Base-by-base conservation (phyloP, 1,140 invertebrate genomes). In the Panagrolaimus sp. region DNA sequence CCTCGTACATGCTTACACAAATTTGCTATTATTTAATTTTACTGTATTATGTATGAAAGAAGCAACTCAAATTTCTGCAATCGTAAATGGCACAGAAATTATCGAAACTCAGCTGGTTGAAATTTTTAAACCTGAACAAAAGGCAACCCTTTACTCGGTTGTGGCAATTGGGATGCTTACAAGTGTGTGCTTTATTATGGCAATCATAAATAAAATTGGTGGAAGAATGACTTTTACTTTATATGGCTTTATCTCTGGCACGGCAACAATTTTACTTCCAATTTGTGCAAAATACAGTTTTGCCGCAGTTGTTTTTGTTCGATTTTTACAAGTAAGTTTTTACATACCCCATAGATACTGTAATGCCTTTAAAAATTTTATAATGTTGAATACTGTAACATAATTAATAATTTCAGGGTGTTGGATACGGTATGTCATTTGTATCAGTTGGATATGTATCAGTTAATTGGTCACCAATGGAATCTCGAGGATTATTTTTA, bases 161-260 rank as follows among this genome's bases (percentile, higher is more conserved):
- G 52, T 58, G 1, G 52, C 52, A 12, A 28, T 28, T 14, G 52
- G 52, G 32, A 38, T 38, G 32, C 32, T 38, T 4, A 38, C 32
- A 38, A 4, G 2, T 38, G 32, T 38, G 32, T 38, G 32, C 7
- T 38, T 38, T 7, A 38, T 38, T 38, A 38, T 38, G 32, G 2
- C 32, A 38, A 38, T 38, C 7, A 38, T 38, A 38, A 38, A 38
- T 38, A 38, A 38, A 38, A 38, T 38, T 38, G 32, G 32, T 38
- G 32, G 32, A 2, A n/a, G 52, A 4, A 28, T 26, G 28, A 28
- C 28, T 58, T 58, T 58, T 14, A 58, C 52, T 26, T 12, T 28
- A n/a, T 58, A 58, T 58, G 52, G 52, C 17, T 58, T 21, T n/a
- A 58, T 58, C 52, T 58, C 21, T 28, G 52, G 52, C 21, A 28